Percentiles rank a stretch among this genome's conserved stretches.
Conservation (phyloP, 2,888 invertebrate genomes). For the Didymodactylos carnosus region DNA sequence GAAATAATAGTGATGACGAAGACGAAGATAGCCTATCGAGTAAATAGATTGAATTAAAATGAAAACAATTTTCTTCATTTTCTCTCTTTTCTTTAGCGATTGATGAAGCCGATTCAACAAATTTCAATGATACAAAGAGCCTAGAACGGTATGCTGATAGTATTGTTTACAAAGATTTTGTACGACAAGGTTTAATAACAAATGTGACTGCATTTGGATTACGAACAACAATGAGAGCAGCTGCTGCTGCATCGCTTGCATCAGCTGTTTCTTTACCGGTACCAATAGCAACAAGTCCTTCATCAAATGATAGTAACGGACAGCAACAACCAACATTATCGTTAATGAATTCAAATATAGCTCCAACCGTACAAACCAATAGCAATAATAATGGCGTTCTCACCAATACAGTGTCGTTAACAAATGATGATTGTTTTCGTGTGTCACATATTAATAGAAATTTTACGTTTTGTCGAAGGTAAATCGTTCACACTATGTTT, state of each 20-base stretch:
- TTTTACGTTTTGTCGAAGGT: neutral
- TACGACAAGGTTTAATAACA: constrained; percentile 7
- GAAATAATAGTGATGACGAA: neutral
- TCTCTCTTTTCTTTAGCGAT: neutral
- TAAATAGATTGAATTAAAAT: neutral
- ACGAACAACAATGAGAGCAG: neutral
- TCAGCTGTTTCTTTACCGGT: neutral
- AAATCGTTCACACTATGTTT: no score
- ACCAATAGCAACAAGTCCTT: no score
- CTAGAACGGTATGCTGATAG: neutral
- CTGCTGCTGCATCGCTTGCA: neutral
- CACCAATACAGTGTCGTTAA: neutral
- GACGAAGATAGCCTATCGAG: neutral
- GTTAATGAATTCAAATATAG: neutral
- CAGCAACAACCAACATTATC: no score
- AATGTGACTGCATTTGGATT: neutral
- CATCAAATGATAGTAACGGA: neutral
- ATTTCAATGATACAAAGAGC: neutral
- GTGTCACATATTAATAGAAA: neutral
- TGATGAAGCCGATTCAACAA: neutral
- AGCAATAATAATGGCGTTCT: neutral
- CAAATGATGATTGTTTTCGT: neutral
- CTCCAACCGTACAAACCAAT: no score
- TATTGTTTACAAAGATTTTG: constrained; percentile 2
- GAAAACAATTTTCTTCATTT: neutral